Base-by-base conservation (phyloP, 2,888 invertebrate genomes). In the Tenthredo amoena region DNA sequence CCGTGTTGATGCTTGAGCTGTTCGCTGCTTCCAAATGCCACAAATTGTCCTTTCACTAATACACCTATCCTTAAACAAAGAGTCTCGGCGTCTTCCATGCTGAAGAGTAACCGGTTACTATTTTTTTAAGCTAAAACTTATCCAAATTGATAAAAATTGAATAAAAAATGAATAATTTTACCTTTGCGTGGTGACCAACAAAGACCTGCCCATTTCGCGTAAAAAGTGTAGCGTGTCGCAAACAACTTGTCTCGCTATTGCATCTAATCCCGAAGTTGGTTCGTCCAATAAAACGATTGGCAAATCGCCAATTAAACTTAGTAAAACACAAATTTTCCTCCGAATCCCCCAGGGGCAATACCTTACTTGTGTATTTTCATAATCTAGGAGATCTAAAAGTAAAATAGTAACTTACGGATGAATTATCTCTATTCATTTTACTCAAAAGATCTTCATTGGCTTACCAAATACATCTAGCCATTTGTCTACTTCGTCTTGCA, bases 401-500 rank as follows among this genome's bases (percentile, higher is more conserved):
- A 21, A 18, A 79, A 21, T 21, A 6, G 40, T 40, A 74, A 74
- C 43, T 43, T 21, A 21, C 43, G 2, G 2, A 43, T 40, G 1
- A 43, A 37, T 74, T 43, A 10, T 43, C n/a, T 9, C 15, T 74
- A 21, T 40, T n/a, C 0, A 3, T n/a, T 74, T 40, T 74, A 43
- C 34, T 43, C 15, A 2, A 62, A 79, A 43, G 15, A 21, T 3
- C 15, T 43, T 40, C 21, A 43, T 9, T 2, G 3, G 15, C n/a
- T 62, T 86, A 89, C 89, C 89, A 65, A 88, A 88, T 58, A 89
- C 72, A 43, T 89, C 89, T 9, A 89, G 74, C 89, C 89, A 89
- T 83, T 86, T 87, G 50, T 89, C 86, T 10, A 89, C 87, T 87
- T 89, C 89, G 1, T 87, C 86, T 7, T 74, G 79, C 15, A 89